Conservation (phyloP, 1,140 invertebrate genomes). For the Asobara japonica region DNA sequence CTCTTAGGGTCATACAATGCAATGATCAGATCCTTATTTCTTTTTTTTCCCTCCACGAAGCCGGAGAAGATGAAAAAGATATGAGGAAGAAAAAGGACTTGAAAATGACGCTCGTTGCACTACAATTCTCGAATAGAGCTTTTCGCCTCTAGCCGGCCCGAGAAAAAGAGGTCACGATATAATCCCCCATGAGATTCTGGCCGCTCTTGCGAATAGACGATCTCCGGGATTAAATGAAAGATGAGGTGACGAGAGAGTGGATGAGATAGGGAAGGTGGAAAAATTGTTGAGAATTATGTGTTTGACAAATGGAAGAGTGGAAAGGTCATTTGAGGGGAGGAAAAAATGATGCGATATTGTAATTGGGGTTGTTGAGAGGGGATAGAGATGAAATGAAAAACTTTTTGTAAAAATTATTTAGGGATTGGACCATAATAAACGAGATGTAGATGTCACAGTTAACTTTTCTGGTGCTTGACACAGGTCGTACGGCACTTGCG, state of each 20-base stretch:
- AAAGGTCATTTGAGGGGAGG: background rate
- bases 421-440: no score
- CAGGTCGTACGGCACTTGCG: no score
- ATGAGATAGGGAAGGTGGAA: background rate
- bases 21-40: background rate
- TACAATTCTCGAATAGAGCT: slow-evolving; percentile 2
- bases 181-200: background rate
- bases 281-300: background rate
- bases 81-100: background rate
- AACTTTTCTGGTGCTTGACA: no score
- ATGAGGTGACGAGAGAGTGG: slow-evolving; percentile 1
- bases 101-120: background rate
- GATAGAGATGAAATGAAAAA: no score
- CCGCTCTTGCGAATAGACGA: background rate
- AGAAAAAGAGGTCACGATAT: slow-evolving; percentile 1
- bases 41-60: background rate
- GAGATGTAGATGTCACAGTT: no score
- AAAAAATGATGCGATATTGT: no score
- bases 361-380: no score
- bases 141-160: background rate
- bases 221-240: background rate
- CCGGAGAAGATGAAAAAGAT: background rate
- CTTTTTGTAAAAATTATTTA: no score
- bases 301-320: background rate
- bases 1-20: background rate